Evolutionary conservation across 2,113 vertebrate species (phyloP), one percentile per base, ranked within the genome.

Genomic region (Hippocampus comes): DNA sequence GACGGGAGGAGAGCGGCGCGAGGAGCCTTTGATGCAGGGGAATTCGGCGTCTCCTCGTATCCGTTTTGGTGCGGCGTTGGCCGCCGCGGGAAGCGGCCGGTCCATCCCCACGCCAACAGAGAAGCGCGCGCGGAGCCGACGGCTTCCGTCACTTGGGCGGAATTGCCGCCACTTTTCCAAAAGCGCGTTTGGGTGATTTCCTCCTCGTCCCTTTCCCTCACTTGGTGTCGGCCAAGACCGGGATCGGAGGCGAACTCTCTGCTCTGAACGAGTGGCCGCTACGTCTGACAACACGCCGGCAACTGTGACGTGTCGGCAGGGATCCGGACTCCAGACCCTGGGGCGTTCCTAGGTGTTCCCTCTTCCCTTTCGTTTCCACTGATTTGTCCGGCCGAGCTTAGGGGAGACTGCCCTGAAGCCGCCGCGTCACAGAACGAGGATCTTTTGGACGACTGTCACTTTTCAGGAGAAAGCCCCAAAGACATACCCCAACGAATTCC

Each of bases 1-100:
- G 67, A 74, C 83, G 77, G 81, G 78, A 86, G 86, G 82, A 80
- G 85, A 85, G 68, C 74, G 75, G 86, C 74, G 41, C 73, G 81
- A 88, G 78, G 83, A 85, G 73, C 71, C 85, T 88, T 86, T 89
- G 86, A 90, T 88, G 84, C 79, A 38, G 76, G 78, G 81, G 80
- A 79, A 75, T 84, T 78, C 59, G n/a, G 70, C 77, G 73, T 79
- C 77, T 79, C 76, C 78, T 74, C 18, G n/a, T 79, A 75, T 82
- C 78, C 9, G 68, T 73, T 4, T 81, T 79, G 74, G 21, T 77
- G 75, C 76, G 73, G 72, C 79, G 76, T 68, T 66, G 51, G 67
- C 21, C 41, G 76, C 78, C 15, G 79, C 53, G 46, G 70, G 74
- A 77, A 70, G 71, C 2, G 48, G 72, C 75, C 49, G 15, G 48